Evolutionary conservation across 2,113 vertebrate species (phyloP), one percentile per base, ranked within the genome.

Genomic region (Cebidichthys violaceus): DNA sequence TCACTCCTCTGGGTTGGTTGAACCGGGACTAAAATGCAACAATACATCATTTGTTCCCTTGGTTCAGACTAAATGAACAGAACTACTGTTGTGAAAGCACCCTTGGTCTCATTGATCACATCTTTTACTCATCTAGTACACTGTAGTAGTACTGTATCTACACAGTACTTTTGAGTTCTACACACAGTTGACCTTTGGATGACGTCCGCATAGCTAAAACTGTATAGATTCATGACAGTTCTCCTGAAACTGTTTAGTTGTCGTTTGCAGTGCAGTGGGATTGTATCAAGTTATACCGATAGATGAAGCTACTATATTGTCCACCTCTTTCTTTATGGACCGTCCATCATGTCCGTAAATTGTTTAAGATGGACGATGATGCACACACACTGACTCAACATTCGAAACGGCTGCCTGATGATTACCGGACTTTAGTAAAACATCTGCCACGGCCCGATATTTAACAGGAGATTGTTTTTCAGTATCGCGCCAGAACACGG

Each of bases 401-500:
- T n/a, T 54, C n/a, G 22, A 54, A 55, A 55, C 52, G 24, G n/a
- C 52, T 35, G 15, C 18, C 31, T 20, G 9, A 22, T 35, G 22
- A 62, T 37, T 22, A 62, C 60, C 4, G 10, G 31, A 22, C 33
- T 33, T 31, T 15, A 20, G 29, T 20, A 20, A 20, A 33, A 61
- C 29, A 18, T 33, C 59, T 29, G 55, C 55, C 6, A 20, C 15
- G 27, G n/a, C 22, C 20, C 20, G 29, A 9, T 35, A 22, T 33
- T 35, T 31, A 31, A 70, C 41, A 6, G 55, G 15, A 27, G 7
- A 55, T 27, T 43, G 18, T 47, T 61, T 66, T 55, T 67, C 22
- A 62, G 67, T n/a, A 57, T 39, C 18, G 4, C 50, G 22, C 41
- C 41, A 76, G 33, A 67, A 76, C 60, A 62, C 9, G 33, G 20